Evolutionary conservation across 1,140 invertebrate genomes (phyloP), one percentile per base, ranked within the genome.

Genomic region (Planococcus citri): DNA sequence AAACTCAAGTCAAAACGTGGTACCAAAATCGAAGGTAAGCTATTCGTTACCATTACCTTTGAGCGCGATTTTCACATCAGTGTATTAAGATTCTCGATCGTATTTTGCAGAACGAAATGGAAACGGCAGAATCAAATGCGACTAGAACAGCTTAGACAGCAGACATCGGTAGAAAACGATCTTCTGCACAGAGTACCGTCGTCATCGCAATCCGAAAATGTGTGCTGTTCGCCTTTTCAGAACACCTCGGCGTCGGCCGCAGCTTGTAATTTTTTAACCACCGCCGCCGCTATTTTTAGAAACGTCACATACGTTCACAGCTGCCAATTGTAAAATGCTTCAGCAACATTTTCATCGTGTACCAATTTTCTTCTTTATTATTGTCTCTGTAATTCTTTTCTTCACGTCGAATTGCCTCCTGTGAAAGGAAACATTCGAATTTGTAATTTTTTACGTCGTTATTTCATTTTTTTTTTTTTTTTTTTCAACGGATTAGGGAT

Each of bases 1-100:
- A 96, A 79, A 95, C 93, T 0, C 93, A 96, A 79, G 92, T 96
- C 1, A 98, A 98, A 80, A 98, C 96, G 70, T 98, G 96, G 96
- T 98, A 98, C 79, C 96, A 98, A 80, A 98, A 98, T 79, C 83
- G 93, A 79, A 86, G 92, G 92, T 94, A 75, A 77, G 76, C 74
- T n/a, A n/a, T 25, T 38, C 33, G 27, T 8, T 33, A 68, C n/a
- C 41, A 51, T n/a, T n/a, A 51, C 41, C 68, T 17, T 9, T 22
- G 68, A n/a, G 22, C 24, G 37, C 14, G n/a, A 33, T 61, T 70
- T 33, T n/a, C 22, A 1, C 24, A 8, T 51, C 17, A 51, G 12
- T 21, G 10, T 20, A 8, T 27, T 8, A 25, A n/a, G n/a, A 17
- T 6, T 20, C 27, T 20, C 21, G 33, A 51, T 41, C 21, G 24